Conservation (phyloP, 2,888 invertebrate species). For the Himalopsyche tibetana region DNA sequence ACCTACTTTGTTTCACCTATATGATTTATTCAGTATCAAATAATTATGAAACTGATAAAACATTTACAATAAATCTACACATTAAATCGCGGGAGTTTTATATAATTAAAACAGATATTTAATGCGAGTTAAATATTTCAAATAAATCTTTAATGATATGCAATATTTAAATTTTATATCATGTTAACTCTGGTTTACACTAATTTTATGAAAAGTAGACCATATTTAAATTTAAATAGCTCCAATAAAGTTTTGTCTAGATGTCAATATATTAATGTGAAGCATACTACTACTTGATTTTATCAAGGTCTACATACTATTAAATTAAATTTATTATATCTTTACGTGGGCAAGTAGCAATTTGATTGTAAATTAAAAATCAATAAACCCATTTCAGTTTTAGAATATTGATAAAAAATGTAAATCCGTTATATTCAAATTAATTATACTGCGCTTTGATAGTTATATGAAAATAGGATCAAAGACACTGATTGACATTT, state of each 20-base stretch:
- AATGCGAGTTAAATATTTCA: neutral
- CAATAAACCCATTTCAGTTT: neutral
- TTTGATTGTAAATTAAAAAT: neutral
- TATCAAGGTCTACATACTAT: slow-evolving; percentile 3
- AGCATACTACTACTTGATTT: neutral
- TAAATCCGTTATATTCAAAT: no score
- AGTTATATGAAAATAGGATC: no score
- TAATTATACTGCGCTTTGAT: no score
- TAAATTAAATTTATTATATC: neutral
- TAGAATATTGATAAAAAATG: no score
- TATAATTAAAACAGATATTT: no score
- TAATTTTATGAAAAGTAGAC: neutral
- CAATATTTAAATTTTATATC: neutral
- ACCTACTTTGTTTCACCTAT: no score
- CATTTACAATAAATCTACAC: no score
- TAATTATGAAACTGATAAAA: no score
- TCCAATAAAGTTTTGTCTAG: neutral
- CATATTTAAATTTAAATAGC: slow-evolving; percentile 28
- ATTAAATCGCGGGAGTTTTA: no score
- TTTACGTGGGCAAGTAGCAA: neutral
- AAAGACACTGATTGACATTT: no score
- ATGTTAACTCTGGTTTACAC: slow-evolving; percentile 1
- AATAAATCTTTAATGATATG: neutral
- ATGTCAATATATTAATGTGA: neutral
- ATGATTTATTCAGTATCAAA: no score